Conservation (phyloP, 2,113 vertebrate species). For the Carassius gibelio region DNA sequence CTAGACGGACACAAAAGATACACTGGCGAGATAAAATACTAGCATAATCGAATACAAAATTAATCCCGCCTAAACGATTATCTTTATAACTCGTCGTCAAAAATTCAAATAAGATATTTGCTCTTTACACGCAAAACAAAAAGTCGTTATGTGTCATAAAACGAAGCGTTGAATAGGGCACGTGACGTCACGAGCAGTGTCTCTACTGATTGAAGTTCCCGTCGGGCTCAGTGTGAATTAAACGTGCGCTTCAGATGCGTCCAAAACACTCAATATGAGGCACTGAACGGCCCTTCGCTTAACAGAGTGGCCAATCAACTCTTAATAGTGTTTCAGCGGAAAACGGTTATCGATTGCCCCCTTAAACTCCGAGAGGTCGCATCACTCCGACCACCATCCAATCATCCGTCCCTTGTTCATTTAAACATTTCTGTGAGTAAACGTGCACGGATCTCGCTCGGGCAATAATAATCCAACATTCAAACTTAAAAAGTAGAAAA, state of each 20-base stretch:
- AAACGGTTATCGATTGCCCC: conserved; percentile 5
- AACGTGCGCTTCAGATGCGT: neutral
- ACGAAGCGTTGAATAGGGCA: neutral
- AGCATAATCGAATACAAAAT: neutral
- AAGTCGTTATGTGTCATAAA: neutral
- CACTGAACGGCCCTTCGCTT: neutral
- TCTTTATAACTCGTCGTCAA: neutral
- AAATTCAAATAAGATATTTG: neutral
- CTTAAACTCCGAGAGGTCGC: conserved; percentile 43
- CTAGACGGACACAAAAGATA: neutral
- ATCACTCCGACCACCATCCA: conserved; percentile 32
- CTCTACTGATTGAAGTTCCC: conserved; percentile 35
- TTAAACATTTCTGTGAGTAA: conserved; percentile 43
- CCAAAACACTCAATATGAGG: neutral
- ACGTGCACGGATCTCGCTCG: conserved; percentile 30
- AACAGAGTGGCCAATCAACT: neutral
- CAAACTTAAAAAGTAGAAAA: conserved; percentile 23
- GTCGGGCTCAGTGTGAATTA: neutral
- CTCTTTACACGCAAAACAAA: neutral
- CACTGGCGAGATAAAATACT: neutral
- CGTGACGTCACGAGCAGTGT: conserved; percentile 50
- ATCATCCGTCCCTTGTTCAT: conserved; percentile 33
- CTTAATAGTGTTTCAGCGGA: neutral
- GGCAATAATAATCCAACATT: neutral
- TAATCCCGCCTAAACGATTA: neutral